These are phyloP conservation scores for Manacus vitellinus DNA, from an alignment of 2,113 vertebrate genomes.

Conservation along the genomic window DNA sequence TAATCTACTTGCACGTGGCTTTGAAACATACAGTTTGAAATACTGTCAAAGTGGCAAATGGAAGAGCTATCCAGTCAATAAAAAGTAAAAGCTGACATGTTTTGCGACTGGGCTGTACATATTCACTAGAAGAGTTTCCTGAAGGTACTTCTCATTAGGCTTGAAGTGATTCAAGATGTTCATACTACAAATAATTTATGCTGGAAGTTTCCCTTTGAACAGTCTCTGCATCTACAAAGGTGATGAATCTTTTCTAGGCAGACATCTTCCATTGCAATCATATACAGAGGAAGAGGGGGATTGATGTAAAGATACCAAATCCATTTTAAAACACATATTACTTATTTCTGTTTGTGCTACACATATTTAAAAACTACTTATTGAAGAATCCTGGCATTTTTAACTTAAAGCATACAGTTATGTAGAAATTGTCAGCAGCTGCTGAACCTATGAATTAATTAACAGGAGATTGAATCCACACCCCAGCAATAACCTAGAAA, in stretches of 20 bases:
- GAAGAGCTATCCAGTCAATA: neutral
- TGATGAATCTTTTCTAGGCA: neutral
- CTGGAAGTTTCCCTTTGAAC: neutral
- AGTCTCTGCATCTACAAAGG: neutral
- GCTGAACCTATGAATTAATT: neutral
- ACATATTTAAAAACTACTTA: neutral
- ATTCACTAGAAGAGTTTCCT: neutral
- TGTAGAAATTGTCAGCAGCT: neutral
- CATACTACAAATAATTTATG: constrained; percentile 2
- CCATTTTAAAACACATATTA: neutral
- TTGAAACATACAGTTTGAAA: neutral
- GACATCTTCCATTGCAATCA: neutral
- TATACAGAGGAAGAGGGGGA: neutral
- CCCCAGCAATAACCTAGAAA: neutral
- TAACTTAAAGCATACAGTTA: neutral
- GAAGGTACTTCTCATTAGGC: neutral
- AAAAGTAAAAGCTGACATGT: neutral
- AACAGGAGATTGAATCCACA: neutral
- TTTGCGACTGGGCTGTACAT: neutral
- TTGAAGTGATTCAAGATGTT: constrained; percentile 11
- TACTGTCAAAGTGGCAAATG: neutral
- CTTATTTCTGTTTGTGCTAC: constrained; percentile 14
- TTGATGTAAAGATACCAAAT: neutral
- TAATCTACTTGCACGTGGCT: neutral
- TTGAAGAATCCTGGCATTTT: neutral